Conservation (phyloP, 1,140 invertebrate genomes). For the Rhopalosiphum padi region DNA sequence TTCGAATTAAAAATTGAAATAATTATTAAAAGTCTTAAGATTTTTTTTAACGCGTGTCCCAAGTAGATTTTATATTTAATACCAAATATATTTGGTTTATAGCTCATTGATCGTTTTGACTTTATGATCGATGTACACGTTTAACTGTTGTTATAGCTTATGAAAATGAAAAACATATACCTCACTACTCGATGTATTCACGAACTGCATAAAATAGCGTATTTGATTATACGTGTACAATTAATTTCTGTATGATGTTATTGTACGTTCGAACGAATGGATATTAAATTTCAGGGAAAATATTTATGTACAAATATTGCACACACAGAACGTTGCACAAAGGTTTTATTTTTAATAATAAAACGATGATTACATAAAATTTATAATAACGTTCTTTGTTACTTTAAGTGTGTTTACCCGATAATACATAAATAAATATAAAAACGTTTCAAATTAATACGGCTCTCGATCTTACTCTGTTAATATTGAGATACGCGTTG, state of each 20-base stretch:
- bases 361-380: background rate
- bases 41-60: background rate
- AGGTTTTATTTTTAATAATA: background rate
- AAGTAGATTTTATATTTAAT: background rate
- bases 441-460: background rate
- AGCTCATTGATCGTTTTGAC: background rate
- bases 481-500: background rate
- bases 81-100: background rate
- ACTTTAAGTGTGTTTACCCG: background rate
- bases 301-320: background rate
- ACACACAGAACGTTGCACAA: background rate
- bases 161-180: background rate
- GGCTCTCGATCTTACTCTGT: background rate
- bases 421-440: conserved; percentile 3
- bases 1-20: background rate
- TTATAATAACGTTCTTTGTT: background rate
- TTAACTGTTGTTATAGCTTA: background rate
- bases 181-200: background rate
- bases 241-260: background rate
- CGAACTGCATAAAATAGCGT: background rate
- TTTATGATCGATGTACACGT: background rate
- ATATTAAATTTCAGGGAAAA: background rate
- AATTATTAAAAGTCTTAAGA: background rate
- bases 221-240: background rate
- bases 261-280: background rate